Conservation (phyloP, 2,888 invertebrate genomes). For the Parthenolecanium corni region DNA sequence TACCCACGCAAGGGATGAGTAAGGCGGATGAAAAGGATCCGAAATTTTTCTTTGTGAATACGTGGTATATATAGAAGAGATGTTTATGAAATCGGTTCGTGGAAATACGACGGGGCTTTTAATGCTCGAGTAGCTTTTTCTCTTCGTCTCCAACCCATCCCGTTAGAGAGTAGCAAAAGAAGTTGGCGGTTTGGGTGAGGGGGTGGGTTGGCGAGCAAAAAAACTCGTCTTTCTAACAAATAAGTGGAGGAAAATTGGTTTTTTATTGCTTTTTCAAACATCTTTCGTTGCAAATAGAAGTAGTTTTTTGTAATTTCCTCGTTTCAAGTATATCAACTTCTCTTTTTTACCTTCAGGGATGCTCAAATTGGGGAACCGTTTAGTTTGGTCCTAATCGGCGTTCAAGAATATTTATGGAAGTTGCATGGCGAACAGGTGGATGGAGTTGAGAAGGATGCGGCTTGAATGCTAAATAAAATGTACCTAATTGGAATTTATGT, state of each 20-base stretch:
- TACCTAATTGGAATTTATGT: too few relatives aligned
- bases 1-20: background rate
- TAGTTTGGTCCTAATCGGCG: too few relatives aligned
- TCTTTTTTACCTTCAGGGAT: constrained; percentile 1
- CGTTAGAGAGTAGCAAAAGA: too few relatives aligned
- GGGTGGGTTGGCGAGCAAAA: constrained; percentile 1
- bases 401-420: too few relatives aligned
- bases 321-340: constrained; percentile 25
- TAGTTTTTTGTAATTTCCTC: constrained; percentile 19
- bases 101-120: constrained; percentile 5
- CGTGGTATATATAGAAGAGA: constrained; percentile 6
- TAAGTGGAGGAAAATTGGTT: constrained; percentile 26
- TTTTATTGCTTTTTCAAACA: constrained; percentile 28
- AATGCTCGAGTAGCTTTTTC: background rate
- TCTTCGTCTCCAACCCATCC: background rate
- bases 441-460: too few relatives aligned
- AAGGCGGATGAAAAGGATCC: constrained; percentile 11
- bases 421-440: too few relatives aligned
- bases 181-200: too few relatives aligned
- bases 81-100: constrained; percentile 19
- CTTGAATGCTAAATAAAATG: too few relatives aligned
- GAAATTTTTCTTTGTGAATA: constrained; percentile 23
- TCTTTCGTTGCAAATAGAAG: constrained; percentile 12
- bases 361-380: too few relatives aligned
- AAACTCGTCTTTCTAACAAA: constrained; percentile 12